Conservation (phyloP, 2,113 vertebrate species). For the Pterocles burchelli region DNA sequence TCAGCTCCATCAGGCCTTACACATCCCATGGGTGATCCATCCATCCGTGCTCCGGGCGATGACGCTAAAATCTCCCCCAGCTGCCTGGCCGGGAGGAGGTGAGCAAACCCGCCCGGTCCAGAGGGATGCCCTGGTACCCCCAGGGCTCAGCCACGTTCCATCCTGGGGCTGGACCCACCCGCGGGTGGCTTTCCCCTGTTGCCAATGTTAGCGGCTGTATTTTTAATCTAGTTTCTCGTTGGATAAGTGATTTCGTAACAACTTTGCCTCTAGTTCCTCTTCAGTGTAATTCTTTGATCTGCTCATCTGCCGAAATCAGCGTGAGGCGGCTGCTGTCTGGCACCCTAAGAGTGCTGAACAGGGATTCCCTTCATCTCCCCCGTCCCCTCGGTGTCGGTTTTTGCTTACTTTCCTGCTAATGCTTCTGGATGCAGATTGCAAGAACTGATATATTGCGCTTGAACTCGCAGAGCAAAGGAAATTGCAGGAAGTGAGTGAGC, state of each 20-base stretch:
- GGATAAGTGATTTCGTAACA: neutral
- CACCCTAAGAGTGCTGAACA: neutral
- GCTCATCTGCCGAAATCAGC: neutral
- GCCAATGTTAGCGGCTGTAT: too few relatives aligned
- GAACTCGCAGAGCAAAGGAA: slow-evolving; percentile 23
- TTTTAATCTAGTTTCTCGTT: neutral
- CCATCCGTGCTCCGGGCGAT: neutral
- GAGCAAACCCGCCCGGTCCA: fast-evolving
- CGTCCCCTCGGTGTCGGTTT: neutral
- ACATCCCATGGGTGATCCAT: fast-evolving
- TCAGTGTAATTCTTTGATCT: neutral
- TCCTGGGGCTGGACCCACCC: fast-evolving
- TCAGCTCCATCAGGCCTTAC: neutral
- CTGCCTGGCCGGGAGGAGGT: neutral
- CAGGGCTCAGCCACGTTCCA: neutral
- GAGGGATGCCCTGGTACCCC: neutral
- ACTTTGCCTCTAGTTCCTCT: neutral
- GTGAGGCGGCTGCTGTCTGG: neutral
- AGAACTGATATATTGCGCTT: neutral
- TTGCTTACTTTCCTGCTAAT: neutral
- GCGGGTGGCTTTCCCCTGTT: neutral
- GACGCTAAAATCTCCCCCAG: neutral
- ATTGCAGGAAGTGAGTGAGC: slow-evolving; percentile 61
- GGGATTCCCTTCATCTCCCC: neutral
- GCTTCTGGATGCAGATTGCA: neutral